Percentiles rank a stretch among this genome's conserved stretches.
Evolutionary conservation across 2,113 vertebrate species (phyloP).

Genomic region (Dunckerocampus dactyliophorus): DNA sequence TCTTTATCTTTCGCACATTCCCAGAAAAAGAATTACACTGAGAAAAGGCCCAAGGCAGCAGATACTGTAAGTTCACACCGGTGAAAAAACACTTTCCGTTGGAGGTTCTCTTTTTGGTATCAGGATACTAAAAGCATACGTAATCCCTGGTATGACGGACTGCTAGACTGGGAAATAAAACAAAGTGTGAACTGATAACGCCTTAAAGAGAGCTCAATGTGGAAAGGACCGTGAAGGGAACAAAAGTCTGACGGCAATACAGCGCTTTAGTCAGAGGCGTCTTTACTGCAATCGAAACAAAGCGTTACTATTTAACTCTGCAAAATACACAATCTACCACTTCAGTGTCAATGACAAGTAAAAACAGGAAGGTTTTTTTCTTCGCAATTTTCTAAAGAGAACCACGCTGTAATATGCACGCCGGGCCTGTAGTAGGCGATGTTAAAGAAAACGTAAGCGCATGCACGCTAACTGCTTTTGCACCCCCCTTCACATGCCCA

Average conservation of each 20-base stretch:
- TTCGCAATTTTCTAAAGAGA: neutral
- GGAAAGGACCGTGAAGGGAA: slow-evolving; percentile 13
- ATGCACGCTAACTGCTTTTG: no score
- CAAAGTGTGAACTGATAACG: slow-evolving; percentile 26
- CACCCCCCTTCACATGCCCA: no score
- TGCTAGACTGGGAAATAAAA: slow-evolving; percentile 5
- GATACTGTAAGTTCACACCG: slow-evolving; percentile 42
- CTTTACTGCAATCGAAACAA: slow-evolving; percentile 18
- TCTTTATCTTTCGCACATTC: slow-evolving; percentile 60
- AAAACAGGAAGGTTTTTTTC: neutral
- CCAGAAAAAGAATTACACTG: slow-evolving; percentile 29
- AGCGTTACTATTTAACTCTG: slow-evolving; percentile 50
- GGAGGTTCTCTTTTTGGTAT: no score
- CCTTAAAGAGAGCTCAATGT: slow-evolving; percentile 10
- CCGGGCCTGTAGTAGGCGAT: no score
- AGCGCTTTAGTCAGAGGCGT: neutral
- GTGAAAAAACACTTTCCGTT: slow-evolving; percentile 20
- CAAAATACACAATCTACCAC: slow-evolving; percentile 21
- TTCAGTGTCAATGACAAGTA: neutral
- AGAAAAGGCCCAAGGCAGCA: slow-evolving; percentile 24
- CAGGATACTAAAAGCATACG: no score
- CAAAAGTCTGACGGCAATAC: no score
- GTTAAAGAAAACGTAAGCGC: no score
- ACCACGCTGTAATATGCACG: no score
- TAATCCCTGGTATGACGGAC: slow-evolving; percentile 14